phyloP scores from a whole-genome alignment of 2,113 vertebrate species.

The Planiliza haematocheilus region DNA sequence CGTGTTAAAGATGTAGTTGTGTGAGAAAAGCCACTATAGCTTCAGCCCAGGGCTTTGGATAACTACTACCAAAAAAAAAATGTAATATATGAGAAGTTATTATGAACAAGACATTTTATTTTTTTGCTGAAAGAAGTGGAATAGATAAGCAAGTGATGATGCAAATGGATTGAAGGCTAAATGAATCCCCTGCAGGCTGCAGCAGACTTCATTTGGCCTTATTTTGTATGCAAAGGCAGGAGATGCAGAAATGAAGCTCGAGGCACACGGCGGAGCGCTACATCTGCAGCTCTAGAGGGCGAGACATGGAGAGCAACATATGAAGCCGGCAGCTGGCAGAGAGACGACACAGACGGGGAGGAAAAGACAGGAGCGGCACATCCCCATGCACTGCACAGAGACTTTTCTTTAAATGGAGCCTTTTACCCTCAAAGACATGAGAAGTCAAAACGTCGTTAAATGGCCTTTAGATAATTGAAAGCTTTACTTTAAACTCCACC shows the following conservation, averaged over 20 bases:
- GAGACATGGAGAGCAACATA: conserved; percentile 42
- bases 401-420: conserved; percentile 60
- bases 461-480: conserved; percentile 87
- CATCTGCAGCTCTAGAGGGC: conserved; percentile 8
- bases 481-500: conserved; percentile 68
- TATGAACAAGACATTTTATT: background rate
- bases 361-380: conserved; percentile 28
- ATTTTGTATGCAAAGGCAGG: conserved; percentile 14
- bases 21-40: conserved; percentile 51
- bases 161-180: conserved; percentile 7
- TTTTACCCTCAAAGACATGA: conserved; percentile 81
- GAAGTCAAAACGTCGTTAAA: conserved; percentile 84
- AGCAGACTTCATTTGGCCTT: conserved; percentile 10
- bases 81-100: conserved; percentile 15
- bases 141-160: conserved; percentile 27
- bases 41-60: conserved; percentile 29
- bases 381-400: conserved; percentile 66
- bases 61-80: conserved; percentile 24
- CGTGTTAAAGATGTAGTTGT: conserved; percentile 10
- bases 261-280: conserved; percentile 13
- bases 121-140: conserved; percentile 36
- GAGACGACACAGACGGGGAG: conserved; percentile 21
- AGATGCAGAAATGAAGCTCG: conserved; percentile 47
- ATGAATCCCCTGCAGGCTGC: conserved; percentile 28
- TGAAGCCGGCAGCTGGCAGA: conserved; percentile 50